Percentiles rank a stretch among this genome's conserved stretches.
These are phyloP conservation scores for Diarsia brunnea DNA, from an alignment of 2,888 invertebrate genomes.

Conservation along the genomic window DNA sequence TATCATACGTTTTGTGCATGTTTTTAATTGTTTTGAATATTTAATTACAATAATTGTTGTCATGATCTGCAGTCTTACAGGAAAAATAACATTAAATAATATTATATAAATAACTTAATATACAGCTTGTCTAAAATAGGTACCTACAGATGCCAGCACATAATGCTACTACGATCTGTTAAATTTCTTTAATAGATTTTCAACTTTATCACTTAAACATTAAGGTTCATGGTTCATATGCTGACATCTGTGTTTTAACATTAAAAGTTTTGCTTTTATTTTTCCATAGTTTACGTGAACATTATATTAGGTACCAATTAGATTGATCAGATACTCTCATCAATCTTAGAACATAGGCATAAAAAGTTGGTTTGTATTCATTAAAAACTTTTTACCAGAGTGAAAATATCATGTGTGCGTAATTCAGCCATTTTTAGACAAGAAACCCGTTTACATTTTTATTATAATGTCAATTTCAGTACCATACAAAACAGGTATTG, in stretches of 20 bases:
- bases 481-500: background rate
- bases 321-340: too few relatives aligned
- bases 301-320: too few relatives aligned
- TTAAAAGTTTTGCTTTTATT: background rate
- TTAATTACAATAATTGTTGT: slow-evolving; percentile 1
- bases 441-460: too few relatives aligned
- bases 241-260: background rate
- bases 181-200: too few relatives aligned
- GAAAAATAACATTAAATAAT: background rate
- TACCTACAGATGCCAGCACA: background rate
- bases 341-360: too few relatives aligned
- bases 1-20: background rate
- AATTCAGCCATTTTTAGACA: too few relatives aligned
- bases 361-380: background rate
- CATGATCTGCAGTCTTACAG: slow-evolving; percentile 22
- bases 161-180: too few relatives aligned
- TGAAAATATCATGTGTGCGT: background rate
- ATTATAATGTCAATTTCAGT: too few relatives aligned
- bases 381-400: background rate
- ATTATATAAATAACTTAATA: background rate
- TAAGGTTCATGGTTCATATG: too few relatives aligned
- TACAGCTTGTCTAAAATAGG: background rate
- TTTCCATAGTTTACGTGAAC: background rate
- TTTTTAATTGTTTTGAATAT: background rate
- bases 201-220: too few relatives aligned